A percentile compares a stretch with the other conserved stretches of the same genome.
Conservation (phyloP, 2,113 vertebrate genomes). For the Vulpes ferrilata region DNA sequence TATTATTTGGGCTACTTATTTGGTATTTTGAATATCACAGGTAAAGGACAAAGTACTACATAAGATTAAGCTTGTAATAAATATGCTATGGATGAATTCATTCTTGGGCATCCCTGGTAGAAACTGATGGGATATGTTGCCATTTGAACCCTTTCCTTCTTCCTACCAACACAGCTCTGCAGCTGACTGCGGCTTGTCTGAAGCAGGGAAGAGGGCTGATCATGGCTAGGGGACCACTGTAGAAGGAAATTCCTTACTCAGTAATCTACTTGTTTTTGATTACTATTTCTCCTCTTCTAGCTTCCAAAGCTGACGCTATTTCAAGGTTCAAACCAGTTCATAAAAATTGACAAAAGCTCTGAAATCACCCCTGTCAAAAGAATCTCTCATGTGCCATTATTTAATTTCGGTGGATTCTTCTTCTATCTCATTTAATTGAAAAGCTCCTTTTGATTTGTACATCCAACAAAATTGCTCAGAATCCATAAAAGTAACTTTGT, state of each 20-base stretch:
- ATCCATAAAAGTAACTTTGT: background rate
- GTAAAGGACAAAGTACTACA: too few species aligned
- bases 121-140: background rate
- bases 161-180: background rate
- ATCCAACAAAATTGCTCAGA: background rate
- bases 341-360: background rate
- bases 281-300: too few species aligned
- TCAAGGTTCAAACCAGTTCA: background rate
- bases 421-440: background rate
- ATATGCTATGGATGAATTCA: background rate
- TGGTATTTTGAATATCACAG: background rate
- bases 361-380: background rate
- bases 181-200: background rate
- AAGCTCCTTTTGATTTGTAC: background rate
- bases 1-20: background rate
- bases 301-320: background rate
- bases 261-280: background rate
- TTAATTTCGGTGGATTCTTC: background rate
- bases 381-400: background rate
- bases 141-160: background rate
- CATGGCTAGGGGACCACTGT: background rate
- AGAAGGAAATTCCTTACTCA: background rate
- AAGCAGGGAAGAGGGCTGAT: background rate
- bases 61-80: too few species aligned
- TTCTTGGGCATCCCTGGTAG: background rate